Base-by-base conservation (phyloP, 1,140 invertebrate genomes). In the Drosophila varians region DNA sequence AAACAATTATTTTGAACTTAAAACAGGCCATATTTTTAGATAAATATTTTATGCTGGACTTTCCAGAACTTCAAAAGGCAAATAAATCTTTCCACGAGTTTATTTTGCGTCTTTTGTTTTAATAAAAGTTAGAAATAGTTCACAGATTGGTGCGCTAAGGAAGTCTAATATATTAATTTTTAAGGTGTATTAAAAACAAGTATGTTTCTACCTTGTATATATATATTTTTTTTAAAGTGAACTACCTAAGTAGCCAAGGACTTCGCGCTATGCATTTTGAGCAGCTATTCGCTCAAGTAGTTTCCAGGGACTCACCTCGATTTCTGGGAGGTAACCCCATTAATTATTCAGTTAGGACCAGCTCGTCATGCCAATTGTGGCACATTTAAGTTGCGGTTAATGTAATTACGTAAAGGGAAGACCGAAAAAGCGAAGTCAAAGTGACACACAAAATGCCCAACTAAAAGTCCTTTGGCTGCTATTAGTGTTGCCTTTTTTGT, bases 261-360 rank as follows among this genome's bases (percentile, higher is more conserved):
- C 76, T 51, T 55, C 40, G 28, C 66, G 54, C 60, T 55, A 84
- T 78, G 79, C 61, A 57, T 70, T 75, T 84, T 84, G 79, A 77
- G 66, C 82, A 84, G 74, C 74, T 72, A 82, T 82, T 74, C 57
- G 61, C 47, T 58, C 45, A 54, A 80, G 60, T 69, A 70, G 74
- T 74, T 68, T 40, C 36, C 53, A 25, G 49, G 43, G 56, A 71
- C 53, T 45, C 25, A 60, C 69, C 61, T 76, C 38, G 19, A 46
- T 34, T 57, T 12, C 18, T 38, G 18, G 18, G 7, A 25, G 61
- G 61, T 23, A 42, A 16, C 60, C 47, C 46, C 26, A 87, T 86
- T 86, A 86, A 86, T 80, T 86, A 86, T 86, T 86, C 77, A 86
- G 78, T 71, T 76, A 47, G 69, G 51, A 55, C 47, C 54, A 51